Evolutionary conservation across 1,140 invertebrate species (phyloP), one percentile per base, ranked within the genome.

Genomic region (Armadillidium nasatum): DNA sequence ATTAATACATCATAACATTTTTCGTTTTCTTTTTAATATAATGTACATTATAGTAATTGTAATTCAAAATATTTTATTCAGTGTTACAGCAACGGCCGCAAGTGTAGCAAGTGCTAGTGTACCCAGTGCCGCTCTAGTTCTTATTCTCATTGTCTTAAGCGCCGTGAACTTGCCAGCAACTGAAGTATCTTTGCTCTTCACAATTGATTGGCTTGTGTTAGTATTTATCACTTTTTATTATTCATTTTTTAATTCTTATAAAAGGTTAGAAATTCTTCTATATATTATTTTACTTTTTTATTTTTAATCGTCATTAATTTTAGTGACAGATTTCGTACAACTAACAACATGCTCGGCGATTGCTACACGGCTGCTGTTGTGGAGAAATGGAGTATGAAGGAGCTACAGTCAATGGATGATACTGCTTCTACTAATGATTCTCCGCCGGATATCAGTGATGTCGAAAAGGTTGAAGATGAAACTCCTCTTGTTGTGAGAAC

Each of bases 91-190:
- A 7, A 96, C 94, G 0, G 92, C 93, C 46, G 93, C 94, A 15
- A 95, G 93, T 70, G 91, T 97, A 82, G 96, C 95, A 13, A 94
- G 94, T 71, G 94, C 94, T 2, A 94, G 93, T 77, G 94, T 97
- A 13, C 95, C 96, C 0, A 95, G 93, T 84, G 95, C 95, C 23
- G 95, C 95, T 2, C 86, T 97, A 78, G 93, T 96, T 6, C 87
- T 96, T 44, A 89, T 97, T 69, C 86, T 94, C 0, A 92, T 94
- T 69, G 90, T 94, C 1, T 86, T 97, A 21, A 92, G 94, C 72
- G 92, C 95, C 33, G 93, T 97, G 46, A 90, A 93, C 83, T 90
- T 91, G 11, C 92, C 93, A 0, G 88, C 90, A 0, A 89, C 92
- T 82, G 92, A 94, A 82, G 92, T 95, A 0, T 93, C 92, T 1